phyloP scores from a whole-genome alignment of 2,797 vertebrate species.

The Ceyx erithaca region DNA sequence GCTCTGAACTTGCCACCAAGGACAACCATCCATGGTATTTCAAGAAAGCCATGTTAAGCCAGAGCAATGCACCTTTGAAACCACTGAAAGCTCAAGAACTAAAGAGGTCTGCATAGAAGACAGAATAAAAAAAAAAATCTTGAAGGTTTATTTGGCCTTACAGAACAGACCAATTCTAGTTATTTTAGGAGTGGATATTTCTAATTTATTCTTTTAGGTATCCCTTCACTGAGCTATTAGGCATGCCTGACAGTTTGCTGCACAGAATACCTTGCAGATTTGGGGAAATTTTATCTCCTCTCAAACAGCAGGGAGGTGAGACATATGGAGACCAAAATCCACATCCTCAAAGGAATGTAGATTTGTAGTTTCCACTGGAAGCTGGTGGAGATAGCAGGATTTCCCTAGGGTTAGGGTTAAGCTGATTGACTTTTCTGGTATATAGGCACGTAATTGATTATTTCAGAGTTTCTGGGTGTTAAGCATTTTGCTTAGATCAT shows the following conservation, averaged over 20 bases:
- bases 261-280: constrained; percentile 10
- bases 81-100: not conserved
- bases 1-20: not conserved
- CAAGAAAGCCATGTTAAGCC: not conserved
- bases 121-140: not conserved
- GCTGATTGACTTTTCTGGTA: constrained; percentile 59
- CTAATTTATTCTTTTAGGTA: not conserved
- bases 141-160: not conserved
- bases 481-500: not conserved
- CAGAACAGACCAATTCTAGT: not conserved
- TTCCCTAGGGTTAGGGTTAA: constrained; percentile 43
- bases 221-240: not conserved
- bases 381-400: constrained; percentile 31
- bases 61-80: not conserved
- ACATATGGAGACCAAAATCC: constrained; percentile 4
- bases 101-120: not conserved
- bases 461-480: constrained; percentile 2
- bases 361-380: constrained; percentile 40
- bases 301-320: constrained; percentile 1
- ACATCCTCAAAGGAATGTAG: constrained; percentile 35
- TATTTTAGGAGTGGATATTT: not conserved
- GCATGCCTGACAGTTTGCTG: not conserved
- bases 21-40: not conserved
- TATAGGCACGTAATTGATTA: constrained; percentile 51
- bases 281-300: constrained; percentile 9